Evolutionary conservation across 2,113 vertebrate genomes (phyloP).

Genomic region (Oryzias javanicus): DNA sequence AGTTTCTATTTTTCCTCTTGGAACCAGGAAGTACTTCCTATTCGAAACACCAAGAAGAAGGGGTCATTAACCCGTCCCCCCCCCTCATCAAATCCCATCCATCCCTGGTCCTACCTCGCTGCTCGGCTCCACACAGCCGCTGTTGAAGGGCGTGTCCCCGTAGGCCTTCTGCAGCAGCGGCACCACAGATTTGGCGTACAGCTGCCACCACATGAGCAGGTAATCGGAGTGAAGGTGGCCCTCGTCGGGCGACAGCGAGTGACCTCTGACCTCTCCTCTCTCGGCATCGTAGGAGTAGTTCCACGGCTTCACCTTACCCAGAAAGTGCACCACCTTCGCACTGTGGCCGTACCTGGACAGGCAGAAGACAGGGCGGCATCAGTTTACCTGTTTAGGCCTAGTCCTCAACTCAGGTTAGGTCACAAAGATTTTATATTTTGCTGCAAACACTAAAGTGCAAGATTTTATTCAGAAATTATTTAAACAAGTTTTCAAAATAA

Average conservation of each 20-base stretch:
- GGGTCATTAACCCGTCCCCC: no score
- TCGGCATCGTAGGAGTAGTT: conserved; percentile 84
- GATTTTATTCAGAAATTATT: no score
- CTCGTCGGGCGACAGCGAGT: conserved; percentile 62
- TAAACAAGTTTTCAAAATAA: no score
- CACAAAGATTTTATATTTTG: no score
- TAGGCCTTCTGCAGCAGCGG: conserved; percentile 82
- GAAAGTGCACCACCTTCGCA: conserved; percentile 95
- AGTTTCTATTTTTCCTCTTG: no score
- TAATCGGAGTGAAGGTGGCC: conserved; percentile 82
- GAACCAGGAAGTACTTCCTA: no score
- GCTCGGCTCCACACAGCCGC: conserved; percentile 71
- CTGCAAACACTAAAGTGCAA: no score
- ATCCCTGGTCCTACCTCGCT: conserved; percentile 17
- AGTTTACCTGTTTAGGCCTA: neutral
- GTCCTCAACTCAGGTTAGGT: no score
- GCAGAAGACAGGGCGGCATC: no score
- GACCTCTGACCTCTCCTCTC: conserved; percentile 81
- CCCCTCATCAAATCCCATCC: neutral
- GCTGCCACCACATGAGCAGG: conserved; percentile 90
- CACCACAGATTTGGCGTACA: conserved; percentile 76
- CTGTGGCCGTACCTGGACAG: conserved; percentile 83
- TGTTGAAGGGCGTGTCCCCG: conserved; percentile 71
- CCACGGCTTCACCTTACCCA: conserved; percentile 93
- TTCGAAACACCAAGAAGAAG: no score